These are phyloP conservation scores for Pentamera pediparva DNA, from an alignment of 53 echinoderm and acorn worm species.

Conservation along the genomic window DNA sequence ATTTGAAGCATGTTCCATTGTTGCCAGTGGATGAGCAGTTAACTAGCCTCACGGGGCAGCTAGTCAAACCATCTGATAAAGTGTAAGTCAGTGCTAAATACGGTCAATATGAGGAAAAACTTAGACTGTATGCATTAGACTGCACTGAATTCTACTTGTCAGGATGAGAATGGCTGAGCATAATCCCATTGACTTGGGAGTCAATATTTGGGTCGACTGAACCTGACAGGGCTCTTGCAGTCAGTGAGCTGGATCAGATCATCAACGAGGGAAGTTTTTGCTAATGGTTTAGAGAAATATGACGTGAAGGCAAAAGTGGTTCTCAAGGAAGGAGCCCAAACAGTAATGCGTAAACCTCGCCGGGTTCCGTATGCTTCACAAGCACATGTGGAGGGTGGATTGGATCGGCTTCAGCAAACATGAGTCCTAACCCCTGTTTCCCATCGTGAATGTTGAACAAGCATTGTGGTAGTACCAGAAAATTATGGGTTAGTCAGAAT, in stretches of 20 bases:
- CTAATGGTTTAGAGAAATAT: constrained; percentile 15
- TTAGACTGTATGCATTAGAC: constrained; percentile 40
- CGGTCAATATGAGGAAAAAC: constrained; percentile 9
- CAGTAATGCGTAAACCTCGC: constrained; percentile 26
- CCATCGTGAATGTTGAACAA: constrained; percentile 47
- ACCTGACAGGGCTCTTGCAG: not conserved
- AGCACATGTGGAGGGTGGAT: constrained; percentile 38
- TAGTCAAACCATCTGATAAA: constrained; percentile 24
- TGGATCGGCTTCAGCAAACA: constrained; percentile 25
- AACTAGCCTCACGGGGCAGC: constrained; percentile 35
- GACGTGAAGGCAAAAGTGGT: constrained; percentile 41
- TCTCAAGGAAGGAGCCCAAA: constrained; percentile 30
- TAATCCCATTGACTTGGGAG: constrained; percentile 25
- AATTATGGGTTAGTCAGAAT: constrained; percentile 45
- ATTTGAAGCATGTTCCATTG: constrained; percentile 20
- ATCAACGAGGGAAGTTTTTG: constrained; percentile 27
- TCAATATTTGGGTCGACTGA: not conserved
- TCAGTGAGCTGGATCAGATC: not conserved
- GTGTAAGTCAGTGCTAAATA: constrained; percentile 38
- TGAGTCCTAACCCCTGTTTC: constrained; percentile 42
- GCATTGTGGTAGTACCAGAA: constrained; percentile 34
- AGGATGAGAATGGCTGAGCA: constrained; percentile 40
- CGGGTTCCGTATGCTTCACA: constrained; percentile 39
- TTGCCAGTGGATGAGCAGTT: constrained; percentile 20
- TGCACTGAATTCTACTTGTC: constrained; percentile 33